phyloP scores from a whole-genome alignment of 2,797 vertebrate species.

The Lophura swinhoii region DNA sequence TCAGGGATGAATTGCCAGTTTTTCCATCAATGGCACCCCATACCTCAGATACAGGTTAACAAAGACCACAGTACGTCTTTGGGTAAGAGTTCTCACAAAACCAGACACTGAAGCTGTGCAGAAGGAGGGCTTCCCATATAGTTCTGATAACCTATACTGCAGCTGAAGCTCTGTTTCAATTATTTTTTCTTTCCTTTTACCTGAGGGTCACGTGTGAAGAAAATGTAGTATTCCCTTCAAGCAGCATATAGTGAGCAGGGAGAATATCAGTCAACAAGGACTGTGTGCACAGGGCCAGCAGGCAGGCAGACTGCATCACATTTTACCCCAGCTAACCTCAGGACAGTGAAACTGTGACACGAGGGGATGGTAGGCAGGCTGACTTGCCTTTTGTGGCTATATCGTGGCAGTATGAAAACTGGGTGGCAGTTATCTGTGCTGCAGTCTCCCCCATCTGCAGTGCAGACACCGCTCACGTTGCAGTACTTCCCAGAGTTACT shows the following conservation, averaged over 20 bases:
- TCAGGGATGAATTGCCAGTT: background rate
- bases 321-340: background rate
- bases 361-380: background rate
- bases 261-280: background rate
- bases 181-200: background rate
- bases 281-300: fast-evolving
- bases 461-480: fast-evolving
- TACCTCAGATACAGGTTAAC: background rate
- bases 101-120: background rate
- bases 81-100: background rate
- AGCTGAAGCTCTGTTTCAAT: background rate
- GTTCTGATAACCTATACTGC: background rate
- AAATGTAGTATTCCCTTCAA: background rate
- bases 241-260: background rate
- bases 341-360: background rate
- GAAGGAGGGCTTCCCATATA: background rate
- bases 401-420: background rate
- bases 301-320: background rate
- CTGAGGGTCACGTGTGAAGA: background rate
- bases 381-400: background rate
- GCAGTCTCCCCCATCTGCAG: background rate
- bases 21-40: background rate
- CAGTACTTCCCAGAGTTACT: background rate
- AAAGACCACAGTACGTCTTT: background rate
- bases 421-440: background rate